Percentiles rank a stretch among this genome's conserved stretches.
Conservation (phyloP, 2,113 vertebrate genomes). For the Thunnus thynnus region DNA sequence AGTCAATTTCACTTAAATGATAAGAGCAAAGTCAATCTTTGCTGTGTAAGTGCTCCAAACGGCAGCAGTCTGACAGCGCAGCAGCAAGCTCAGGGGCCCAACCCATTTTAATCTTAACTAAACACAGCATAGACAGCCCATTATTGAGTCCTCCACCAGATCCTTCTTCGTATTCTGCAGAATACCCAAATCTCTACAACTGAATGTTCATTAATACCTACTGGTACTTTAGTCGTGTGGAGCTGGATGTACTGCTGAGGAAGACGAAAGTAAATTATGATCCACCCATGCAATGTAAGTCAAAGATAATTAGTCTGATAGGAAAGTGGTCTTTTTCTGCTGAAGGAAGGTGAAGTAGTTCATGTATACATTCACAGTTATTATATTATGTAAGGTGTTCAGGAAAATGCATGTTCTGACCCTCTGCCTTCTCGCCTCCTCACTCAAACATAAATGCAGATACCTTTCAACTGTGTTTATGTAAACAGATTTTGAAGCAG, state of each 20-base stretch:
- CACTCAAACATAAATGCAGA: no score
- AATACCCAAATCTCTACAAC: slow-evolving; percentile 26
- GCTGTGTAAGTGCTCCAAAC: slow-evolving; percentile 37
- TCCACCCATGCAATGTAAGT: slow-evolving; percentile 16
- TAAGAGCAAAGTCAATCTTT: slow-evolving; percentile 37
- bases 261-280: slow-evolving; percentile 15
- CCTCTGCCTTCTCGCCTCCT: background rate
- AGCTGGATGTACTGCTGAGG: slow-evolving; percentile 29
- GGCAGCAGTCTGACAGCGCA: slow-evolving; percentile 7
- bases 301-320: slow-evolving; percentile 31
- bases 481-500: background rate
- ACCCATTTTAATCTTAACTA: slow-evolving; percentile 39
- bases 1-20: slow-evolving; percentile 46
- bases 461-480: no score
- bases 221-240: slow-evolving; percentile 3
- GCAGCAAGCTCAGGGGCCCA: background rate
- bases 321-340: background rate
- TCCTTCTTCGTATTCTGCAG: slow-evolving; percentile 15
- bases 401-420: background rate
- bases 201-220: slow-evolving; percentile 37
- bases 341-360: background rate
- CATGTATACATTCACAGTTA: background rate
- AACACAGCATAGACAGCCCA: slow-evolving; percentile 11
- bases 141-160: slow-evolving; percentile 37
- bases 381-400: background rate